Evolutionary conservation across 2,888 invertebrate genomes (phyloP), one percentile per base, ranked within the genome.

Genomic region (Dolichomitus sp.): DNA sequence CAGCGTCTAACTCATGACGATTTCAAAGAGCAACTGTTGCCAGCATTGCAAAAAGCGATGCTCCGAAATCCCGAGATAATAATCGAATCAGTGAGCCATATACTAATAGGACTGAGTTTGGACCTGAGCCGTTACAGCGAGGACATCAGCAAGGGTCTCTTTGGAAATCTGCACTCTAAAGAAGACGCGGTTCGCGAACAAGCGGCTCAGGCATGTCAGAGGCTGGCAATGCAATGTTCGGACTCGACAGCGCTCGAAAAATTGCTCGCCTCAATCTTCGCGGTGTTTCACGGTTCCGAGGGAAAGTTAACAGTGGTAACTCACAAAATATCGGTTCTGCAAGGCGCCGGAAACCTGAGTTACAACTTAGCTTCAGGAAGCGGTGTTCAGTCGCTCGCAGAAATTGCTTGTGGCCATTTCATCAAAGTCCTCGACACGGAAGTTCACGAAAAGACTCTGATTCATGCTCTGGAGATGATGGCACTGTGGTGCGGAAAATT

Each of bases 61-160:
- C 94, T 99, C 37, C 95, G 99, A 69, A 99, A 98, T 94, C 99
- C 99, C 0, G 99, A 99, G 95, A 96, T 98, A 72, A 97, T 98
- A 84, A 95, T 99, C 23, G 96, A 97, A 92, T 96, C 96, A 19
- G 97, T 99, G 48, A 97, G 97, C 0, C 95, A 96, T 65, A 96
- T 98, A 81, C 94, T 99, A 30, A 95, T 95, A 7, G 96, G 96
- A 72, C 91, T 98, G 6, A 95, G 95, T 73, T 93, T 98, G 4
- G 97, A 98, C 91, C 94, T 99, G 33, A 98, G 98, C 90, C 95
- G 95, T 66, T 96, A 97, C 92, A 96, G 97, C 6, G 93, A 95
- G 52, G 97, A 97, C 87, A 95, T 99, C 66, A 97, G 97, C 17
- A 98, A 97, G 94, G 96, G 96, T 88, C 94, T 99, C 66, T 97